Evolutionary conservation across 2,797 vertebrate genomes (phyloP).

Genomic region (Mallotus villosus): DNA sequence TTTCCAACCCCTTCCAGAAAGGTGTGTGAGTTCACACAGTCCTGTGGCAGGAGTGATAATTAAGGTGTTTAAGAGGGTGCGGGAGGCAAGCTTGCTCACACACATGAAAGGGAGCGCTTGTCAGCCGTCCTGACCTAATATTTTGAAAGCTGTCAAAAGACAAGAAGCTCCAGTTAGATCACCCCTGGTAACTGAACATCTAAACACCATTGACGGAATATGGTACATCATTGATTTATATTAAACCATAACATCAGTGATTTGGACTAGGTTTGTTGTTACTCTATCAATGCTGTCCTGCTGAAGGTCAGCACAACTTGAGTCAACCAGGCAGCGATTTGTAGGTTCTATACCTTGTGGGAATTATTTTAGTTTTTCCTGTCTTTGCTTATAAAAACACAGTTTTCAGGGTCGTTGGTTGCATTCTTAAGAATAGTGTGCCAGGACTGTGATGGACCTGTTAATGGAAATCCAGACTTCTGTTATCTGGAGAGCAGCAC

Average conservation of each 20-base stretch:
- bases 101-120: constrained; percentile 65
- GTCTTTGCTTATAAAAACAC: too few relatives aligned
- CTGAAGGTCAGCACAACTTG: constrained; percentile 44
- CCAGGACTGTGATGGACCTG: constrained; percentile 11
- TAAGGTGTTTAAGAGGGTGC: constrained; percentile 66
- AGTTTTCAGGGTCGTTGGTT: too few relatives aligned
- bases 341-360: too few relatives aligned
- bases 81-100: constrained; percentile 55
- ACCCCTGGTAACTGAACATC: constrained; percentile 24
- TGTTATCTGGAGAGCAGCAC: constrained; percentile 32
- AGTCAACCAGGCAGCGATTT: constrained; percentile 29
- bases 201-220: constrained; percentile 18
- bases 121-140: constrained; percentile 60
- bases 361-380: too few relatives aligned
- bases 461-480: constrained; percentile 12
- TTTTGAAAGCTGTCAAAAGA: constrained; percentile 60
- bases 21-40: constrained; percentile 57
- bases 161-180: constrained; percentile 40
- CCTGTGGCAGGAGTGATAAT: constrained; percentile 67
- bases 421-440: background rate
- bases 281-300: constrained; percentile 38
- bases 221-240: constrained; percentile 14
- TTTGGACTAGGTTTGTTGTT: constrained; percentile 15
- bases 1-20: constrained; percentile 54
- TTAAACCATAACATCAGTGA: background rate